phyloP scores from a whole-genome alignment of 2,888 invertebrate species.

The Reticulitermes lucifugus region DNA sequence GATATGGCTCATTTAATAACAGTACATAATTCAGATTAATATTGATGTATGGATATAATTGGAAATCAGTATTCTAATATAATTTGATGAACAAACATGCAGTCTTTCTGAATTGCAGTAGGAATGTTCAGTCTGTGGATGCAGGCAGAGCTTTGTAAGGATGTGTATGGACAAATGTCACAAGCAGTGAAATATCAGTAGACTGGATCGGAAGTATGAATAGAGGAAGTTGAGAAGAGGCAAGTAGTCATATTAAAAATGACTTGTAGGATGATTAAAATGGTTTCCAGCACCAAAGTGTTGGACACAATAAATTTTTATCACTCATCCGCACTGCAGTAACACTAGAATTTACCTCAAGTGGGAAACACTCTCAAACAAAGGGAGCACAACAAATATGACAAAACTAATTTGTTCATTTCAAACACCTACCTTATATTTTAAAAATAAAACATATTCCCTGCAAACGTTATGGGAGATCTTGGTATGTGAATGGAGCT shows the following conservation, averaged over 20 bases:
- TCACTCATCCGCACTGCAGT: background rate
- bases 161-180: background rate
- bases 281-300: conserved; percentile 10
- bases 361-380: background rate
- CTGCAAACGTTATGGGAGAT: background rate
- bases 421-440: background rate
- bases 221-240: background rate
- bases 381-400: background rate
- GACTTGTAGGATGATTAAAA: background rate
- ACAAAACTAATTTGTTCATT: background rate
- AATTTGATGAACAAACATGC: no score
- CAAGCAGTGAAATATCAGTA: background rate
- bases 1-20: no score
- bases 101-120: no score
- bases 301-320: background rate
- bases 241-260: conserved; percentile 20
- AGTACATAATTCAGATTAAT: no score
- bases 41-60: no score
- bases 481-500: background rate
- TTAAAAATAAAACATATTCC: background rate
- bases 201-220: background rate
- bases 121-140: background rate
- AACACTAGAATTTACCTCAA: background rate
- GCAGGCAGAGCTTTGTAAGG: background rate
- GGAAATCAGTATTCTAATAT: no score